Conservation (phyloP, 2,797 vertebrate species). For the Pseudochromis fuscus region DNA sequence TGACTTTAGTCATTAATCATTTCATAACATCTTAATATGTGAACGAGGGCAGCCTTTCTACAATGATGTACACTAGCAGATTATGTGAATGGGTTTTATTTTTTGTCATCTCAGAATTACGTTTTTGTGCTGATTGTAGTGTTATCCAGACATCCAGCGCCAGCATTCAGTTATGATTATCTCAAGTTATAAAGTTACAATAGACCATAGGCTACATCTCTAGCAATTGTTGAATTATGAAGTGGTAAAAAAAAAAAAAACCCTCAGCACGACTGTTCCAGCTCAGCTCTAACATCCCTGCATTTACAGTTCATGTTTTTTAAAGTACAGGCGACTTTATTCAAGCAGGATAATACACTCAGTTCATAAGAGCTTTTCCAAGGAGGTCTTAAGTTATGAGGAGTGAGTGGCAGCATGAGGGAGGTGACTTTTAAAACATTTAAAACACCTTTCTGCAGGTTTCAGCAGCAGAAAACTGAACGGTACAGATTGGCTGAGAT, state of each 20-base stretch:
- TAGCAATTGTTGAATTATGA: conserved; percentile 33
- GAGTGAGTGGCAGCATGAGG: not conserved
- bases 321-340: conserved; percentile 33
- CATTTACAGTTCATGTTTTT: conserved; percentile 20
- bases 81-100: not conserved
- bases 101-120: conserved; percentile 14
- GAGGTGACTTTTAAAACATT: conserved; percentile 29
- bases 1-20: too few species aligned
- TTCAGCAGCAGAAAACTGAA: conserved; percentile 22
- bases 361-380: conserved; percentile 5
- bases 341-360: conserved; percentile 29
- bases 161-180: conserved; percentile 56
- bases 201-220: conserved; percentile 25
- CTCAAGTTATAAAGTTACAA: conserved; percentile 47
- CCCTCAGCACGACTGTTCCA: conserved; percentile 27
- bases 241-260: conserved; percentile 25
- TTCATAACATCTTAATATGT: too few species aligned
- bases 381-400: not conserved
- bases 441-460: conserved; percentile 23
- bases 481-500: conserved; percentile 23
- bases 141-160: conserved; percentile 55
- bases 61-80: too few species aligned
- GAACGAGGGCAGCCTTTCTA: too few species aligned
- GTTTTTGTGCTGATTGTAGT: conserved; percentile 29
- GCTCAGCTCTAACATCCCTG: conserved; percentile 13